Conservation (phyloP, 2,797 vertebrate genomes). For the Cirrhinus molitorella region DNA sequence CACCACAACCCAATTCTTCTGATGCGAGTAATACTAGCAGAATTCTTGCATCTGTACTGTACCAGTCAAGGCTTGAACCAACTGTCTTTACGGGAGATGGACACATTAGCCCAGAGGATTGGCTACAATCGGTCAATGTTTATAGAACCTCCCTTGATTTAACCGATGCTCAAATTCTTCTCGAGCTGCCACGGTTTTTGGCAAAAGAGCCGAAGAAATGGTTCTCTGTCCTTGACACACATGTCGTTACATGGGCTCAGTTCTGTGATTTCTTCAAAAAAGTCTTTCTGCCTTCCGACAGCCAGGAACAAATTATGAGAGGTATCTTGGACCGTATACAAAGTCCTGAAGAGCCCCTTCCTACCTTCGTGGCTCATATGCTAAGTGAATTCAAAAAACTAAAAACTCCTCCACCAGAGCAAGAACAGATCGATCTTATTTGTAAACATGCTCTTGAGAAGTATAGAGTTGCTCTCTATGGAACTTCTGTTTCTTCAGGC, state of each 20-base stretch:
- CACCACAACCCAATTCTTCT: not conserved
- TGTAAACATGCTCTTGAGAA: not conserved
- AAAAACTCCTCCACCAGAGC: not conserved
- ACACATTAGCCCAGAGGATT: not conserved
- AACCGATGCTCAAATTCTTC: not conserved
- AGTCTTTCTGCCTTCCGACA: not conserved
- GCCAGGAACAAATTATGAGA: not conserved
- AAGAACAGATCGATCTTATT: slow-evolving; percentile 11
- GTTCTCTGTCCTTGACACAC: not conserved
- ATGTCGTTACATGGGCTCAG: not conserved
- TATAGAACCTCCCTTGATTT: not conserved
- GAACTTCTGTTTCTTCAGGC: not conserved
- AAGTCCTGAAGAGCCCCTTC: not conserved
- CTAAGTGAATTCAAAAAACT: not conserved
- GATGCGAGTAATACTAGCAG: slow-evolving; percentile 1
- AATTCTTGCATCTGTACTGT: slow-evolving; percentile 11
- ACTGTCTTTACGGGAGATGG: not conserved
- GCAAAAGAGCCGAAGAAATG: not conserved
- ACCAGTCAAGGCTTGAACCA: slow-evolving; percentile 16
- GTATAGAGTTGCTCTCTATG: slow-evolving; percentile 31
- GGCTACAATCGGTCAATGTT: not conserved
- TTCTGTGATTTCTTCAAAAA: not conserved
- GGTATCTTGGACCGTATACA: not conserved
- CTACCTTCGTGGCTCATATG: not conserved
- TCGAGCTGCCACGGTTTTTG: not conserved